Conservation (phyloP, 2,113 vertebrate genomes). For the Elephantulus edwardii region DNA sequence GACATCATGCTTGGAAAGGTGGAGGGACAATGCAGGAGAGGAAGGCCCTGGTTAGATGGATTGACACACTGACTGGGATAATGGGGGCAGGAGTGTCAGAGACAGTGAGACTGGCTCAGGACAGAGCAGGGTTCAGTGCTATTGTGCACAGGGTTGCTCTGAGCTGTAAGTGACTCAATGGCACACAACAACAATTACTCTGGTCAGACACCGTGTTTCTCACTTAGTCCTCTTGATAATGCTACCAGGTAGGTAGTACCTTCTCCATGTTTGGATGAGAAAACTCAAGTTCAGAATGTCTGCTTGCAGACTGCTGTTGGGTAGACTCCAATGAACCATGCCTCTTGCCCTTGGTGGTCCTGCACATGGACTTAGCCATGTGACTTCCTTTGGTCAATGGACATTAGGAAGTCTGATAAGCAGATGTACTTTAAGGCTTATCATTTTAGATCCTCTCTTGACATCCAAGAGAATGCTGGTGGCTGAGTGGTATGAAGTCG, state of each 20-base stretch:
- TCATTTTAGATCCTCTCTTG: conserved; percentile 14
- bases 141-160: too few species aligned
- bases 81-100: too few species aligned
- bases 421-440: background rate
- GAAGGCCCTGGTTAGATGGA: too few species aligned
- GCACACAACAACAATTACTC: too few species aligned
- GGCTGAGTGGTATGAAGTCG: too few species aligned
- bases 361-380: background rate
- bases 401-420: conserved; percentile 4
- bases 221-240: background rate
- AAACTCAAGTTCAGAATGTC: background rate
- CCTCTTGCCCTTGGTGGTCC: background rate
- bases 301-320: background rate
- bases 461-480: too few species aligned
- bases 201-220: background rate
- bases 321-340: background rate
- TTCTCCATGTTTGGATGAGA: background rate
- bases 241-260: background rate
- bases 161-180: too few species aligned
- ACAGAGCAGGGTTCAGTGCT: too few species aligned
- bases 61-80: too few species aligned
- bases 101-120: too few species aligned
- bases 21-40: too few species aligned
- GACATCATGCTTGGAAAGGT: too few species aligned
- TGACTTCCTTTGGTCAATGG: conserved; percentile 20